phyloP scores from a whole-genome alignment of 1,140 invertebrate species.

The Aphaenogaster ashmeadi region DNA sequence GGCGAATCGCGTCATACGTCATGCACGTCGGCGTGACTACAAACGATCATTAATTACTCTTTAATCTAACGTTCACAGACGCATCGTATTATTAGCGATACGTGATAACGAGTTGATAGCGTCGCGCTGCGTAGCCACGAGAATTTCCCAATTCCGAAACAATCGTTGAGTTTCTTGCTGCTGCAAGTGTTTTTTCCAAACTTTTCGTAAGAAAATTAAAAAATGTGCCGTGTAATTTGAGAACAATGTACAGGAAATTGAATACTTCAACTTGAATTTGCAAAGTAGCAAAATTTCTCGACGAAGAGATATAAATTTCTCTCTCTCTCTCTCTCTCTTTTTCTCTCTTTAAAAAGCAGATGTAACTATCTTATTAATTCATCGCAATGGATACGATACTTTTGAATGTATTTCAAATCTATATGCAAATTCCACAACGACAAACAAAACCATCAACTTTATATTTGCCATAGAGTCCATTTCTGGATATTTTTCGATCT shows the following conservation, averaged over 20 bases:
- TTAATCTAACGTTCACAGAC: slow-evolving; percentile 61
- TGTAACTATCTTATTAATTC: neutral
- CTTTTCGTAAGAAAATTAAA: neutral
- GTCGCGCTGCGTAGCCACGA: slow-evolving; percentile 32
- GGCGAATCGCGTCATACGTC: slow-evolving; percentile 52
- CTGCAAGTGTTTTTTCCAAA: neutral
- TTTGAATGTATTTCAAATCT: neutral
- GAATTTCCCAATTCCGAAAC: slow-evolving; percentile 59
- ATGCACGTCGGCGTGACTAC: slow-evolving; percentile 45
- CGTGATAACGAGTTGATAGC: slow-evolving; percentile 68
- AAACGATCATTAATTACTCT: slow-evolving; percentile 65
- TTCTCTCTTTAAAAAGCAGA: neutral
- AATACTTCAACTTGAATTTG: neutral
- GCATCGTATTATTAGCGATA: slow-evolving; percentile 65
- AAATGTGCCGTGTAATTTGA: neutral
- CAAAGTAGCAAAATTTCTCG: neutral
- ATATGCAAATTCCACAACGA: neutral
- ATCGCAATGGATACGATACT: neutral
- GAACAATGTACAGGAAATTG: neutral
- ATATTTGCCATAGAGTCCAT: neutral
- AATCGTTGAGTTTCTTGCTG: neutral
- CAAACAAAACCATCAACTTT: neutral
- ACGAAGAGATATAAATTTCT: neutral
- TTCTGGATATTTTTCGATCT: slow-evolving; percentile 7
- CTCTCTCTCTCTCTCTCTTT: neutral